A percentile compares a stretch with the other conserved stretches of the same genome.
Evolutionary conservation across 2,113 vertebrate species (phyloP).

Genomic region (Calyptommatus sinebrachiatus): DNA sequence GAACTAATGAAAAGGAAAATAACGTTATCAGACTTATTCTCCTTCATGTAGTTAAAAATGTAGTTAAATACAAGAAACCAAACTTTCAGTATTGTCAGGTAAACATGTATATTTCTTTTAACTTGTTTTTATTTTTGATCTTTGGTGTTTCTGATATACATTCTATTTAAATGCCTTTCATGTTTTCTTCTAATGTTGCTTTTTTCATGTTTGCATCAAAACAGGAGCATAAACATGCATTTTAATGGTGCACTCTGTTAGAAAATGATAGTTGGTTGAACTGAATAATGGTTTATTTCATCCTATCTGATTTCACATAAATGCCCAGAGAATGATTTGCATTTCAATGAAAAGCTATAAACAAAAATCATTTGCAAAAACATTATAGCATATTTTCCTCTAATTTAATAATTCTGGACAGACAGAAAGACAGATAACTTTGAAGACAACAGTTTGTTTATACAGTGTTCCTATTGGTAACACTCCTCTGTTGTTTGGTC

Average conservation of each 20-base stretch:
- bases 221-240: not conserved
- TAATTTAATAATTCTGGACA: not conserved
- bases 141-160: conserved; percentile 17
- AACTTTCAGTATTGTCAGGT: not conserved
- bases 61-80: not conserved
- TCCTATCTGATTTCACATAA: not conserved
- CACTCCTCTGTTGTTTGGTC: no score
- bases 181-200: conserved; percentile 15
- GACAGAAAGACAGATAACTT: no score
- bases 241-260: conserved; percentile 33
- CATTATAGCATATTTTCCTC: not conserved
- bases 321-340: not conserved
- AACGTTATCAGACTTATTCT: not conserved
- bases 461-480: no score
- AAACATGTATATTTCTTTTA: conserved; percentile 17
- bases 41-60: not conserved
- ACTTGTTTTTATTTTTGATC: conserved; percentile 9
- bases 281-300: conserved; percentile 1
- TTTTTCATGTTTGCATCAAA: conserved; percentile 25
- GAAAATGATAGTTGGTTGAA: not conserved
- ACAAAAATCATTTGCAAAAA: conserved; percentile 8
- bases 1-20: conserved; percentile 16
- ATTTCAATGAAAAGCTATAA: not conserved
- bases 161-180: not conserved
- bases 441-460: no score